Evolutionary conservation across 2,797 vertebrate genomes (phyloP), one percentile per base, ranked within the genome.

Genomic region (Xenops minutus): DNA sequence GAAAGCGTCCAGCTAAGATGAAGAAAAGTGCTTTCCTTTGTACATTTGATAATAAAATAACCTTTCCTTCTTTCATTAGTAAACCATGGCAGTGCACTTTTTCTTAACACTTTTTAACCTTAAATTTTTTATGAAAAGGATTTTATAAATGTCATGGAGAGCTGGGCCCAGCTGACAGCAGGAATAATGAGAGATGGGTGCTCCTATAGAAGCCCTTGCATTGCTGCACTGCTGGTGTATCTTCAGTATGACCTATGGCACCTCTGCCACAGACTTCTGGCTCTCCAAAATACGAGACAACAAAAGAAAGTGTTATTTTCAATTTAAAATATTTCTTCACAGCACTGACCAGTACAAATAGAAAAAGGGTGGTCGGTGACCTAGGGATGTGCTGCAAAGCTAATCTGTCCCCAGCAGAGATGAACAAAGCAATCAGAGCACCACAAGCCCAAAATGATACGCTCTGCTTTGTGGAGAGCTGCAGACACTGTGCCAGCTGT

Each of bases 31-130:
- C 39, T 85, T 94, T 85, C n/a, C 48, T 95, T 86, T 95, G 58
- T 90, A 63, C 71, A 66, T 72, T 63, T 78, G 74, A 89, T 92
- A 97, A 93, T 83, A 96, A 95, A 96, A 91, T 90, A 95, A 93
- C 92, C 89, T 95, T 96, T 96, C 88, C 64, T 89, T 89, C 82
- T 91, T 87, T 82, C 92, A 96, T 97, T 96, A 96, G 94, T 88
- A 95, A 91, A 93, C 85, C 80, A 85, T 30, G 13, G 71, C 49
- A 88, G 55, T 43, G 10, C 29, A 74, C 74, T 87, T 94, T 88
- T 87, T 56, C 94, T 88, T 92, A 93, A 82, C 66, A 92, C 66
- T 63, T 94, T 91, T 95, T 88, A 95, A 95, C 72, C 64, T 89
- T 95, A 93, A 90, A 89, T 91, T 44, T 95, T 96, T 95, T 92